A percentile compares a stretch with the other conserved stretches of the same genome.
These are phyloP conservation scores for Cotesia typhae DNA, from an alignment of 1,140 invertebrate genomes.

Conservation along the genomic window DNA sequence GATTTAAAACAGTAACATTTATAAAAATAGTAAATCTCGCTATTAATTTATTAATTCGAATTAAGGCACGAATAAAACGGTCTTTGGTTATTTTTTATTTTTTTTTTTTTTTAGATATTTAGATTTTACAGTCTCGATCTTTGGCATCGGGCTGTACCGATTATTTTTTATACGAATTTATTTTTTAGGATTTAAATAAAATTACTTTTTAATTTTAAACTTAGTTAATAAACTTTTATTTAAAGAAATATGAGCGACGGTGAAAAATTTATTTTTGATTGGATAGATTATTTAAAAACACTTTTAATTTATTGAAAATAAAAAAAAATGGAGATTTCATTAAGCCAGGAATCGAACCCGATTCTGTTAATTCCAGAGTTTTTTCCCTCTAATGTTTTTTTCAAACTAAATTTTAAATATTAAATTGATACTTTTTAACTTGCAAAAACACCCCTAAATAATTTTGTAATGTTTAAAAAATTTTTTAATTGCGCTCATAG, in stretches of 20 bases:
- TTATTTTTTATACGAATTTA: background rate
- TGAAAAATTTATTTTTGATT: too few relatives aligned
- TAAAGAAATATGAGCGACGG: too few relatives aligned
- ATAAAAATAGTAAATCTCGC: background rate
- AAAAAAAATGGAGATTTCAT: too few relatives aligned
- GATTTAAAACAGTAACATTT: conserved; percentile 14
- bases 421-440: too few relatives aligned
- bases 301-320: too few relatives aligned
- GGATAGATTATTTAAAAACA: too few relatives aligned
- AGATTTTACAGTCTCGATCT: conserved; percentile 55
- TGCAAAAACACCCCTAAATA: too few relatives aligned
- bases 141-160: conserved; percentile 54
- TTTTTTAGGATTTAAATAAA: conserved; percentile 8
- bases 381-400: background rate
- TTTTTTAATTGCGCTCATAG: too few relatives aligned
- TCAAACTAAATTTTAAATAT: too few relatives aligned
- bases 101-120: conserved; percentile 38
- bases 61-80: conserved; percentile 40
- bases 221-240: too few relatives aligned
- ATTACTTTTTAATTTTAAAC: background rate
- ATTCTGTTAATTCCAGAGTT: background rate
- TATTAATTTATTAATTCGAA: conserved; percentile 1
- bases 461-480: too few relatives aligned
- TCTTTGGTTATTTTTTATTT: conserved; percentile 53
- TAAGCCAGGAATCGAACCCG: too few relatives aligned